These are phyloP conservation scores for Phyto melanocephala DNA, from an alignment of 2,888 invertebrate genomes.

Conservation along the genomic window DNA sequence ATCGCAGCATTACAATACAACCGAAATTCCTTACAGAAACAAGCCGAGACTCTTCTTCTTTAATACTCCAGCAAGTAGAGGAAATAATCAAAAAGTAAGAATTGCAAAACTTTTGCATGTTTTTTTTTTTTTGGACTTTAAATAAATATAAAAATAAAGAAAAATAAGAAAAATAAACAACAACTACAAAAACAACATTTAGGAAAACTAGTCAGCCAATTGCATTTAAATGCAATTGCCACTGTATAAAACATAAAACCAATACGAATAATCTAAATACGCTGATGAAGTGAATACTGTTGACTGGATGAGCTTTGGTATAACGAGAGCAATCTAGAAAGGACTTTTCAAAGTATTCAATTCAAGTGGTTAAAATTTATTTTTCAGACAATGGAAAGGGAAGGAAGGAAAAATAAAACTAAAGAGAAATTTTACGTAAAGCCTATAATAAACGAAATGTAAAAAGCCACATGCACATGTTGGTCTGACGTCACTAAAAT, in stretches of 20 bases:
- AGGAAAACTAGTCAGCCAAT: constrained; percentile 50
- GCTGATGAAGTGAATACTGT: constrained; percentile 9
- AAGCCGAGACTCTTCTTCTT: not conserved
- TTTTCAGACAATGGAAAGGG: no score
- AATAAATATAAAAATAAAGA: not conserved
- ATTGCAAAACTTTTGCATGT: constrained; percentile 50
- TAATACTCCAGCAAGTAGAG: not conserved
- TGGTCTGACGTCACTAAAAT: no score
- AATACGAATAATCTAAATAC: constrained; percentile 53
- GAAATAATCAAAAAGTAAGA: constrained; percentile 35
- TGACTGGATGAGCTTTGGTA: constrained; percentile 15
- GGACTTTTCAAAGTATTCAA: no score
- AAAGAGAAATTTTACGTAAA: no score
- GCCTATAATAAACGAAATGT: no score
- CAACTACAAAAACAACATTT: not conserved
- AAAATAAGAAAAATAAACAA: not conserved
- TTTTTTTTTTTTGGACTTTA: constrained; percentile 5
- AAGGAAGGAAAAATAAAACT: no score
- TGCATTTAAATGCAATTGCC: constrained; percentile 65
- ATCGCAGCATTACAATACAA: not conserved
- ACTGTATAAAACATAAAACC: constrained; percentile 26
- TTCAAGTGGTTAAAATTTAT: no score
- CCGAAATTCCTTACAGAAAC: constrained; percentile 18
- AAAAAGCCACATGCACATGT: no score
- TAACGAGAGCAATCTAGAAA: not conserved